Evolutionary conservation across 2,888 invertebrate species (phyloP), one percentile per base, ranked within the genome.

Genomic region (Athalia cordata): DNA sequence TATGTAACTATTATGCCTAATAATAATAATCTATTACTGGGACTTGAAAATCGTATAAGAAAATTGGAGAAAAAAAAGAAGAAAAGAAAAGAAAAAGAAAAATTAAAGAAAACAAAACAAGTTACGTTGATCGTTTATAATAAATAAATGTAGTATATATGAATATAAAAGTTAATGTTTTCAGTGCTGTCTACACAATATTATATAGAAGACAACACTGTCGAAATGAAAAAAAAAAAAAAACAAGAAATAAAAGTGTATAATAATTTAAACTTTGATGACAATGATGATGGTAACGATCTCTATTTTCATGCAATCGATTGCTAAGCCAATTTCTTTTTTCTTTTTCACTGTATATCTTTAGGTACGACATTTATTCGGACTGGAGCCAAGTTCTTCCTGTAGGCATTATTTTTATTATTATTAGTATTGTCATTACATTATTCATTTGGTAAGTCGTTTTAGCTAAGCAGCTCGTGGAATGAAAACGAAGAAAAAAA

Each of bases 1-100:
- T 87, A 86, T 87, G 86, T 86, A 87, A 86, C 86, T 86, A 86
- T 84, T 86, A 87, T 83, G 87, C 87, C 86, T 87, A 88, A 87
- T 66, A 84, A 85, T 82, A 84, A 85, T 83, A 83, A 86, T 83
- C 82, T 82, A 81, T 81, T 67, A 78, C 78, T 76, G 76, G 75
- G 65, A 76, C 66, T 78, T 72, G 29, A 29, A 78, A 64, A 79
- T 82, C 79, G 81, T 83, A 82, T 79, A 67, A 3, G 13, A 61
- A 61, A 8, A 61, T n/a, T 6, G 4, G 13, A 9, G 9, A n/a
- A 61, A 11, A 6, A 61, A n/a, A 61, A 2, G 13, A 61, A 61
- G 13, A 7, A 11, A 13, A n/a, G 6, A 61, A 61, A 2, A 4
- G 0, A 5, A n/a, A 61, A 61, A 2, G 0, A 0, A 5, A n/a